These are phyloP conservation scores for Haliaeetus leucogaster DNA, from an alignment of 2,113 vertebrate genomes.

Conservation along the genomic window DNA sequence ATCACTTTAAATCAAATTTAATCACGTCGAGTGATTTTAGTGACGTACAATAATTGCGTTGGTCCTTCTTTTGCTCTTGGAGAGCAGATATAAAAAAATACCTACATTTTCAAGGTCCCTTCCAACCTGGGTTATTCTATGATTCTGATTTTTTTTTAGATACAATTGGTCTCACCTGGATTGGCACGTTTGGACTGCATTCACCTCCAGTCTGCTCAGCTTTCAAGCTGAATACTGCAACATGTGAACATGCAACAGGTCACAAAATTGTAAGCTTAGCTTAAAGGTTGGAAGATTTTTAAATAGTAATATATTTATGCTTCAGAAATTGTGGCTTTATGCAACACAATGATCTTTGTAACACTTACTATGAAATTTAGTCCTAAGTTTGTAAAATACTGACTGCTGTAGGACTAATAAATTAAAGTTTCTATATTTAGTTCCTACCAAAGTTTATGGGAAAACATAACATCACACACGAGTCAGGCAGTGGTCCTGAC, in stretches of 20 bases:
- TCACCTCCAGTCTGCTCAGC: neutral
- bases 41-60: neutral
- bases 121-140: neutral
- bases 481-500: neutral
- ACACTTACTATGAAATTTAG: neutral
- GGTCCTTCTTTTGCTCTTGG: neutral
- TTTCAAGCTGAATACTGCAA: neutral
- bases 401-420: neutral
- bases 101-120: neutral
- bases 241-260: neutral
- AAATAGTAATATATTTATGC: neutral
- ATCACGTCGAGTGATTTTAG: neutral
- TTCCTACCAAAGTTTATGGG: neutral
- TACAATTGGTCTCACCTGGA: neutral
- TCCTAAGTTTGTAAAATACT: neutral
- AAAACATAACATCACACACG: neutral
- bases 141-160: neutral
- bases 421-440: neutral
- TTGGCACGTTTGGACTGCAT: neutral
- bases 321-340: neutral
- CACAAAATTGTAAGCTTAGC: neutral
- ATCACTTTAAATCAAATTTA: neutral
- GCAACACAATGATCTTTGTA: neutral
- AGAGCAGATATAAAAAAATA: neutral
- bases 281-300: neutral